Evolutionary conservation across 2,888 invertebrate genomes (phyloP).

Genomic region (Brassicogethes aeneus): DNA sequence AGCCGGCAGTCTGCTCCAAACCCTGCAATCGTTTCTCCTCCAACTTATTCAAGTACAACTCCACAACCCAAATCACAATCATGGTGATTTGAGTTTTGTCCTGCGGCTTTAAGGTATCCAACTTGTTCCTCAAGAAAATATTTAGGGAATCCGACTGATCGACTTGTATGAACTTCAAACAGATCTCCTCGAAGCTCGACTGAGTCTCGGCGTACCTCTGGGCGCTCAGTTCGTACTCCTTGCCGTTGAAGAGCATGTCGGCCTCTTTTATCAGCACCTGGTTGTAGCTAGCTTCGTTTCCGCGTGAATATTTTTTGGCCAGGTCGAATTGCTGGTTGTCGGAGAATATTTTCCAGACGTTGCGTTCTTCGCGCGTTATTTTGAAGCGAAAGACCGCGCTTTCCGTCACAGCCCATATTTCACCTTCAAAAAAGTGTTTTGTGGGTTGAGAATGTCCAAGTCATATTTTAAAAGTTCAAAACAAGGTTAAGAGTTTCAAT

Average conservation of each 20-base stretch:
- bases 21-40: conserved; percentile 56
- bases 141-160: conserved; percentile 80
- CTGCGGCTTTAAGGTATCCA: conserved; percentile 59
- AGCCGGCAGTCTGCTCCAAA: conserved; percentile 36
- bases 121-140: conserved; percentile 74
- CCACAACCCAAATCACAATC: conserved; percentile 91
- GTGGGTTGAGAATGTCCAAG: too few relatives aligned
- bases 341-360: conserved; percentile 84
- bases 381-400: conserved; percentile 78
- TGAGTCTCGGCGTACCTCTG: conserved; percentile 82
- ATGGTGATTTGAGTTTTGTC: conserved; percentile 87
- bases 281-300: conserved; percentile 73
- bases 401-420: conserved; percentile 82
- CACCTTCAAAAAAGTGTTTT: conserved; percentile 31
- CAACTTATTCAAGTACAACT: conserved; percentile 82
- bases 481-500: too few relatives aligned
- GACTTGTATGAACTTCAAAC: conserved; percentile 75
- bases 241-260: conserved; percentile 69
- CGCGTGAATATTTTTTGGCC: conserved; percentile 76
- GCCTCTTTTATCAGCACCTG: conserved; percentile 83
- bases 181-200: conserved; percentile 89
- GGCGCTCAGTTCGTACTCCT: conserved; percentile 76
- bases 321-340: conserved; percentile 77
- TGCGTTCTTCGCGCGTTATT: conserved; percentile 73
- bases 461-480: too few relatives aligned